Evolutionary conservation across 2,113 vertebrate genomes (phyloP).

Genomic region (Psilopsiagon aymara): DNA sequence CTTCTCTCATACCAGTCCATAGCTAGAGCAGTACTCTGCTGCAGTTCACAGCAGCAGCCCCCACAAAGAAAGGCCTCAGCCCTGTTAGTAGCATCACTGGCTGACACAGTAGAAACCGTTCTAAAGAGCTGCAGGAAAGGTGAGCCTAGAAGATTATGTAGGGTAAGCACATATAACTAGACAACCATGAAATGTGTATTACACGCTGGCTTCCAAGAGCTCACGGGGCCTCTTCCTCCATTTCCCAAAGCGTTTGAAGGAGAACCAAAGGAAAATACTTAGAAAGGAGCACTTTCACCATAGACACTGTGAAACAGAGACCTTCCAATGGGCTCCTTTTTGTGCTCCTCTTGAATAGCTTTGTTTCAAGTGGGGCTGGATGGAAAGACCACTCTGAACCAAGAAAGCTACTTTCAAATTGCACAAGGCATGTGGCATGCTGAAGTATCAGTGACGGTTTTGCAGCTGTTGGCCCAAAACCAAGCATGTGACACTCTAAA

Average conservation of each 20-base stretch:
- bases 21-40: not conserved
- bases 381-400: not conserved
- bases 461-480: not conserved
- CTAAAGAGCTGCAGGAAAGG: conserved; percentile 28
- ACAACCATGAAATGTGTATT: conserved; percentile 70
- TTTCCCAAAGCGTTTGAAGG: not conserved
- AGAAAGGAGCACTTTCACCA: not conserved
- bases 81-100: not conserved
- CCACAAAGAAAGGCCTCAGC: not conserved
- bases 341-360: not conserved
- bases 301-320: not conserved
- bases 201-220: conserved; percentile 38
- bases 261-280: not conserved
- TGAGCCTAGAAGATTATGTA: conserved; percentile 24
- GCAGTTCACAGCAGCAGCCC: not conserved
- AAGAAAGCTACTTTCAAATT: not conserved
- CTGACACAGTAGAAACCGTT: not conserved
- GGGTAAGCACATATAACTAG: conserved; percentile 37
- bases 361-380: not conserved
- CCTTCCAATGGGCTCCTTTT: not conserved
- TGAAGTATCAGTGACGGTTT: not conserved
- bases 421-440: not conserved
- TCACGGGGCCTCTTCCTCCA: conserved; percentile 15
- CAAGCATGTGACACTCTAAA: conserved; percentile 21
- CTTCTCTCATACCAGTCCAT: fast-evolving